Percentiles rank a stretch among this genome's conserved stretches.
phyloP scores from a whole-genome alignment of 2,113 vertebrate species.

The Phylloscopus trochilus region DNA sequence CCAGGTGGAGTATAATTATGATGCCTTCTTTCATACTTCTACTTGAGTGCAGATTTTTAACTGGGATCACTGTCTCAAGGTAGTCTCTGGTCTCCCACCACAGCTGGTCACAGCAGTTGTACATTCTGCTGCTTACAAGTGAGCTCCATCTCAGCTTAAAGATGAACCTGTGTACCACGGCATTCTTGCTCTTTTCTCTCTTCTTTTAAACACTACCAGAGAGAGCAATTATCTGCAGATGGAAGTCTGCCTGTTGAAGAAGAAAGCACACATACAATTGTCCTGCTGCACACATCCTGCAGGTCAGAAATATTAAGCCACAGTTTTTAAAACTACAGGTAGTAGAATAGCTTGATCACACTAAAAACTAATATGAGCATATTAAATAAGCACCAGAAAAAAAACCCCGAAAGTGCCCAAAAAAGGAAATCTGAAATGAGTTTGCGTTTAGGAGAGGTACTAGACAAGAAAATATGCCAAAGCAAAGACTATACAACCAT shows the following conservation, averaged over 20 bases:
- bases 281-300: neutral
- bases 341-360: neutral
- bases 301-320: neutral
- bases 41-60: neutral
- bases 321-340: neutral
- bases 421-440: neutral
- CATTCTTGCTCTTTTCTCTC: neutral
- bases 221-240: neutral
- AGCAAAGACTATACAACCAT: neutral
- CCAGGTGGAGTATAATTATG: neutral
- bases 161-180: neutral
- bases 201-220: neutral
- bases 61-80: neutral
- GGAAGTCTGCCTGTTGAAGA: neutral
- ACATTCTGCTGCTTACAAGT: neutral
- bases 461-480: neutral
- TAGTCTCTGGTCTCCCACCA: neutral
- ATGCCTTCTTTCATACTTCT: neutral
- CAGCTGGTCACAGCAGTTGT: neutral
- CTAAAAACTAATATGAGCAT: neutral
- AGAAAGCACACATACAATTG: neutral
- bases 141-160: neutral
- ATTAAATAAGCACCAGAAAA: neutral
- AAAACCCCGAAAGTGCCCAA: neutral
- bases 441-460: neutral